These are phyloP conservation scores for Phania funesta DNA, from an alignment of 2,888 invertebrate species.

Conservation along the genomic window DNA sequence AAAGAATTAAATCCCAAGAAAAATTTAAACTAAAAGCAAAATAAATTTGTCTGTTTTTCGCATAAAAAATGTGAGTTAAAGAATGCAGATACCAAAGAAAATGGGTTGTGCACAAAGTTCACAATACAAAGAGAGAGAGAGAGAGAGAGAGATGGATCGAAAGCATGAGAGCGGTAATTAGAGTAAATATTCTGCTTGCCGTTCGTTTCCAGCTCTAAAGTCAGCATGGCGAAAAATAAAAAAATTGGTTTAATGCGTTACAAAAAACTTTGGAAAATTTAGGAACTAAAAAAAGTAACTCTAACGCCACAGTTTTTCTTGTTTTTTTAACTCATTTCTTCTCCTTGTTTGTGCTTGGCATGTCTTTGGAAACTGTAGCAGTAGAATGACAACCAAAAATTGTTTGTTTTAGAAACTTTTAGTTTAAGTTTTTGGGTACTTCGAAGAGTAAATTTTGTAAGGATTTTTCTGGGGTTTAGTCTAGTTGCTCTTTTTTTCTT, in stretches of 20 bases:
- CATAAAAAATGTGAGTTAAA: neutral
- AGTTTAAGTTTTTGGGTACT: constrained; percentile 9
- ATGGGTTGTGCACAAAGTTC: no score
- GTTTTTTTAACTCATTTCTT: neutral
- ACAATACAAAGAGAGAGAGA: no score
- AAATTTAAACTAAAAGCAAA: constrained; percentile 11
- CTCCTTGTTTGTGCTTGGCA: neutral
- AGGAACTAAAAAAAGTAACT: neutral
- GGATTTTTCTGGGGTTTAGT: neutral
- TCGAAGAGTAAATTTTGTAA: constrained; percentile 26
- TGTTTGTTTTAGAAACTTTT: constrained; percentile 26
- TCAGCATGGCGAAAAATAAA: no score
- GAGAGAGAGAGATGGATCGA: no score
- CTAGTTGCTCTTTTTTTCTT: neutral
- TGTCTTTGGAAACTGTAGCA: constrained; percentile 1
- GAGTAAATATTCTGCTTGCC: no score
- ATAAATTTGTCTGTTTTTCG: constrained; percentile 5
- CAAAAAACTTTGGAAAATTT: neutral
- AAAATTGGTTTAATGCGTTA: neutral
- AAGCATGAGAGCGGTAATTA: no score
- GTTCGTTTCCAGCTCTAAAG: no score
- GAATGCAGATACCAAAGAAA: neutral
- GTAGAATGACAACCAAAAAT: no score
- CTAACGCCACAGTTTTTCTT: constrained; percentile 1
- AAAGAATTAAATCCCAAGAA: neutral